Evolutionary conservation across 2,113 vertebrate species (phyloP).

Genomic region (Phylloscopus trochiloides): DNA sequence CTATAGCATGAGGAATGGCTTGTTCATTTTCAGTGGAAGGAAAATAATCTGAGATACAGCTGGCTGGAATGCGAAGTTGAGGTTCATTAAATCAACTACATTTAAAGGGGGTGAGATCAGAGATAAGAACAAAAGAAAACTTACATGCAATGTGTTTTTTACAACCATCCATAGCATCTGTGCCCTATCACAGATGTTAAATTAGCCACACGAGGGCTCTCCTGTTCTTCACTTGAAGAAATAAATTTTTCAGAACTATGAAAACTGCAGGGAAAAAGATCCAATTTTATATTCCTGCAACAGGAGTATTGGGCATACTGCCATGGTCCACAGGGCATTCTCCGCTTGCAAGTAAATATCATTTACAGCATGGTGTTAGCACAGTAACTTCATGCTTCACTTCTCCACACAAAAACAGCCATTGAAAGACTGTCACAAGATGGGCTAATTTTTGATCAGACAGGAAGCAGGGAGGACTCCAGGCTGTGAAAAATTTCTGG

Average conservation of each 20-base stretch:
- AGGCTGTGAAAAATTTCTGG: accelerated
- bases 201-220: slow-evolving; percentile 63
- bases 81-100: not conserved
- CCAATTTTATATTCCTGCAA: not conserved
- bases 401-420: not conserved
- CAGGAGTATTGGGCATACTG: not conserved
- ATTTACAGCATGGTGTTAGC: not conserved
- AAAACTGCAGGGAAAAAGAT: not conserved
- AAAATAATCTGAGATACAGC: not conserved
- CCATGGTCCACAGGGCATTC: not conserved
- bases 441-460: not conserved
- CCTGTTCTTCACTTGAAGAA: slow-evolving; percentile 34
- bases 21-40: not conserved
- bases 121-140: not conserved
- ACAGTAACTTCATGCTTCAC: not conserved
- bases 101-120: not conserved
- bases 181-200: not conserved
- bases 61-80: not conserved
- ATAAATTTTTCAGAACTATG: not conserved
- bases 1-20: not conserved
- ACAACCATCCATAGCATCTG: not conserved
- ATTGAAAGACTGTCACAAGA: not conserved
- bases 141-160: accelerated
- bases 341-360: not conserved
- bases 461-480: not conserved